These are phyloP conservation scores for Syrmaticus mikado DNA, from an alignment of 2,113 vertebrate species.

Conservation along the genomic window DNA sequence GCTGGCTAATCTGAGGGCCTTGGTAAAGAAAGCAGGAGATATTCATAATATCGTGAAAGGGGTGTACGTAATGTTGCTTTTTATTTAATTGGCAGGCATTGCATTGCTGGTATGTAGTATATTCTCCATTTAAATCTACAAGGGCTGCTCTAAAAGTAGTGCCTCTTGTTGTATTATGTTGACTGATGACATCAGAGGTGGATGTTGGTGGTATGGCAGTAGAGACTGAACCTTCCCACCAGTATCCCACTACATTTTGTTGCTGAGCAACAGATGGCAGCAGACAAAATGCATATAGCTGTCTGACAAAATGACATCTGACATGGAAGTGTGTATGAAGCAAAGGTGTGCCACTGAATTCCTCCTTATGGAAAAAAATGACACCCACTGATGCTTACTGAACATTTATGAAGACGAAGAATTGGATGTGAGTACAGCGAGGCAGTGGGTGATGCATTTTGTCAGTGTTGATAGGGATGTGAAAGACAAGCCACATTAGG, in stretches of 20 bases:
- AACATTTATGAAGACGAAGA: too few relatives aligned
- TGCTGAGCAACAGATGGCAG: not conserved
- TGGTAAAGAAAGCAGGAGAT: not conserved
- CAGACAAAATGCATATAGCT: too few relatives aligned
- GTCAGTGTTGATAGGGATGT: too few relatives aligned
- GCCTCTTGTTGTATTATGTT: not conserved
- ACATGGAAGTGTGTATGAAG: too few relatives aligned
- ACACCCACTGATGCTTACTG: too few relatives aligned
- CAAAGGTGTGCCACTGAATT: too few relatives aligned
- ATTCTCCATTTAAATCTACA: constrained; percentile 5
- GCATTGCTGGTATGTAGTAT: not conserved
- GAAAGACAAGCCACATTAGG: too few relatives aligned
- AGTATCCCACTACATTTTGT: not conserved
- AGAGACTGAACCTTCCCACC: not conserved
- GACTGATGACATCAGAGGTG: not conserved
- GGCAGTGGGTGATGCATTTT: too few relatives aligned
- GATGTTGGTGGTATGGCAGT: not conserved
- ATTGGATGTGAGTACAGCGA: too few relatives aligned
- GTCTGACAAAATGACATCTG: too few relatives aligned
- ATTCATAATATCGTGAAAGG: not conserved
- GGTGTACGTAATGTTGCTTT: not conserved
- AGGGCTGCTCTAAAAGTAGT: not conserved
- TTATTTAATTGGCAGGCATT: not conserved
- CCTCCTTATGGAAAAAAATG: too few relatives aligned
- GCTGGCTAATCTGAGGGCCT: not conserved